Base-by-base conservation (phyloP, 2,113 vertebrate species). In the Myrmecophaga tridactyla region DNA sequence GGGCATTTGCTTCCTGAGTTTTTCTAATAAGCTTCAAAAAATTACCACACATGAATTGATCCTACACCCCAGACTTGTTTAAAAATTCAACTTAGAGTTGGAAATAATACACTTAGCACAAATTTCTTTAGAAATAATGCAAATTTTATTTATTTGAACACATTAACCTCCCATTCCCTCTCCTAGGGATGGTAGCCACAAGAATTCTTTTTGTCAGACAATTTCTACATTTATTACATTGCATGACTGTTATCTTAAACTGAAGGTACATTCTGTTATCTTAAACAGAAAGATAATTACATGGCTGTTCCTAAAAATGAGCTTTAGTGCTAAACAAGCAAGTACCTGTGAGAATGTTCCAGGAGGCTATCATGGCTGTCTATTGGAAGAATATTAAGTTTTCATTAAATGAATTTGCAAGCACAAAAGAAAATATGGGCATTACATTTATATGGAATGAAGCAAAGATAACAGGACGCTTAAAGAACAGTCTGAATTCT, bases 81-180 rank as follows among this genome's bases (percentile, higher is more conserved):
- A 90, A 76, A 92, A 86, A 75, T 48, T 60, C 15, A 56, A 53
- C 2, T 83, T 65, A 62, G 31, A 78, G 43, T 77, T 83, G n/a
- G 56, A 43, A 67, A 43, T 80, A 88, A n/a, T 60, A 41, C 80
- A 69, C 27, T 63, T 73, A 39, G 43, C 7, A 25, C 9, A 84
- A 65, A 51, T 88, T 90, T 77, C 83, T 85, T 78, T 75, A 78
- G 60, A 56, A 69, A 81, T 78, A 97, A 93, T 76, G 43, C 63
- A 69, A 86, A 94, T 23, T 25, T 65, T 72, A 18, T 7, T 83
- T 83, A 48, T 53, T 90, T 53, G 51, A 83, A 56, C 86, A 0
- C 87, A 92, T 90, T 89, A 36, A 11, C 10, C 83, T 17, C 25
- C 11, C 8, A 65, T 63, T 27, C 29, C 56, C 51, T 31, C 51